phyloP scores from a whole-genome alignment of 2,113 vertebrate genomes.

The Cardinalis cardinalis region DNA sequence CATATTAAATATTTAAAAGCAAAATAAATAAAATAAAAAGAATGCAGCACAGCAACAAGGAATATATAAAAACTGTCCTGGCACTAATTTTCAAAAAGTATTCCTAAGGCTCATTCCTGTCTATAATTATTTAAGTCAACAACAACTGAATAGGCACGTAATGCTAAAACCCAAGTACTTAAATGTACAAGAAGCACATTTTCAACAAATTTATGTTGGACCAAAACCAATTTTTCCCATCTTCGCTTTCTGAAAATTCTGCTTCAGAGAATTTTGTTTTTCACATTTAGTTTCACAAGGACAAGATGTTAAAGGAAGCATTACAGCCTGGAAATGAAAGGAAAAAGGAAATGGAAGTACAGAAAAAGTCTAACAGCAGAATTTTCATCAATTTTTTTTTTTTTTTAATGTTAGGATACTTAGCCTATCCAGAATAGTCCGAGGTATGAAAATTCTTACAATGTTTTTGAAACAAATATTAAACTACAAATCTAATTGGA shows the following conservation, averaged over 20 bases:
- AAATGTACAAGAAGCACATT: not conserved
- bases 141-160: not conserved
- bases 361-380: not conserved
- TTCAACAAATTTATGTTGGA: not conserved
- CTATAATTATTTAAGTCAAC: not conserved
- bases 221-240: fast-evolving
- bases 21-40: not conserved
- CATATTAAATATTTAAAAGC: not conserved
- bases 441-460: not conserved
- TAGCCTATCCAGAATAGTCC: not conserved
- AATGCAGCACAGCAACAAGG: not conserved
- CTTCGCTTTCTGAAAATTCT: not conserved
- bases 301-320: not conserved
- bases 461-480: not conserved
- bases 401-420: not conserved
- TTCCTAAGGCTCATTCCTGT: not conserved
- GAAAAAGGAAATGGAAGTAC: not conserved
- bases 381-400: not conserved
- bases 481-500: not conserved
- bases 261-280: not conserved
- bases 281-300: not conserved
- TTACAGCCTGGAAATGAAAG: not conserved
- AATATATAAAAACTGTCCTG: not conserved
- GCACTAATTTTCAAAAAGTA: not conserved
- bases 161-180: not conserved